A percentile compares a stretch with the other conserved stretches of the same genome.
Conservation (phyloP, 2,113 vertebrate genomes). For the Synodontis membranacea region DNA sequence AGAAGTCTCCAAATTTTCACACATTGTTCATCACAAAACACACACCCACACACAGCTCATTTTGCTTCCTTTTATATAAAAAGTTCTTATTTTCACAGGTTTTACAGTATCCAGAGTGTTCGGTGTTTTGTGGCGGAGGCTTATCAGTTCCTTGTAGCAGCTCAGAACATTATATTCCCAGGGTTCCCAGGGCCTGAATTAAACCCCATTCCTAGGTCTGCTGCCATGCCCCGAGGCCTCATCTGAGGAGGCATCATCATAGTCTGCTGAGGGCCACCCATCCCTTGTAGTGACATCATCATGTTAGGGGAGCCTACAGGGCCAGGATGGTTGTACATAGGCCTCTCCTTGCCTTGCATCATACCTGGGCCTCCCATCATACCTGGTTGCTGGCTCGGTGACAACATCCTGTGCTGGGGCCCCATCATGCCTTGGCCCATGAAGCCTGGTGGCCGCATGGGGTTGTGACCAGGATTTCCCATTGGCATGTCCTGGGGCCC, state of each 20-base stretch:
- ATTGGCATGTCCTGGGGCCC: slow-evolving; percentile 92
- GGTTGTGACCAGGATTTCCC: slow-evolving; percentile 87
- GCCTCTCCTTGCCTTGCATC: slow-evolving; percentile 93
- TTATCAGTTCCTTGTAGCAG: slow-evolving; percentile 73
- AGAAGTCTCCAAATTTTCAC: slow-evolving; percentile 41
- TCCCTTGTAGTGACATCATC: slow-evolving; percentile 99
- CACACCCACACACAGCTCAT: slow-evolving; percentile 29
- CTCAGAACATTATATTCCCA: slow-evolving; percentile 98
- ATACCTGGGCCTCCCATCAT: slow-evolving; percentile 87
- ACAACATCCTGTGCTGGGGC: slow-evolving; percentile 97
- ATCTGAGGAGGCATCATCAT: slow-evolving; percentile 99
- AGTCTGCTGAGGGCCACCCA: slow-evolving; percentile 98
- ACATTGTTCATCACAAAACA: slow-evolving; percentile 29
- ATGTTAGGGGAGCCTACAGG: slow-evolving; percentile 95
- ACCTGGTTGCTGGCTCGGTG: slow-evolving; percentile 85
- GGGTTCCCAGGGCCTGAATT: slow-evolving; percentile 96
- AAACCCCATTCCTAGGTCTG: slow-evolving; percentile 96
- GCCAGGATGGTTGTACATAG: slow-evolving; percentile 88
- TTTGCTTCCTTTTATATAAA: slow-evolving; percentile 43
- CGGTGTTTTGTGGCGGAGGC: slow-evolving; percentile 32
- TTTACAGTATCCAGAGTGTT: slow-evolving; percentile 44
- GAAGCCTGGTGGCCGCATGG: slow-evolving; percentile 93
- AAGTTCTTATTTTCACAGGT: slow-evolving; percentile 51
- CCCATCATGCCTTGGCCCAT: slow-evolving; percentile 98
- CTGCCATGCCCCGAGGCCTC: slow-evolving; percentile 91